phyloP scores from a whole-genome alignment of 1,140 invertebrate genomes.

The Arctopsyche grandis region DNA sequence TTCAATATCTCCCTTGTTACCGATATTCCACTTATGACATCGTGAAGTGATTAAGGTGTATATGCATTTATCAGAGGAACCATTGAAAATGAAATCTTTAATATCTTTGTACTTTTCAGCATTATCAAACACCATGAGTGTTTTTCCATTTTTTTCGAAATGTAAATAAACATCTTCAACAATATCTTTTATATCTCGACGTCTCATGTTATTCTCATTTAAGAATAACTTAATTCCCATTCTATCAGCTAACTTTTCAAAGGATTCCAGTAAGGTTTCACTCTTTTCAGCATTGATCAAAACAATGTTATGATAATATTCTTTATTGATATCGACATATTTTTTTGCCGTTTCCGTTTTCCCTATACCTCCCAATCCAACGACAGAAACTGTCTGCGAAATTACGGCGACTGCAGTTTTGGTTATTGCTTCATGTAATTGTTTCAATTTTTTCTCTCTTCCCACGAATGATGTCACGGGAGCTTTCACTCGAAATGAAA shows the following conservation, averaged over 20 bases:
- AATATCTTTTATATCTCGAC: background rate
- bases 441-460: background rate
- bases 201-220: background rate
- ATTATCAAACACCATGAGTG: background rate
- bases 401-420: background rate
- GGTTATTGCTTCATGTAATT: background rate
- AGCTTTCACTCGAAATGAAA: background rate
- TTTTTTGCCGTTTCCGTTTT: background rate
- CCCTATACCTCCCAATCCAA: background rate
- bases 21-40: background rate
- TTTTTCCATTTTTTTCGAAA: background rate
- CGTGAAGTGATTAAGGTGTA: background rate
- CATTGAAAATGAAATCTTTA: background rate
- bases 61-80: background rate
- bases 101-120: background rate
- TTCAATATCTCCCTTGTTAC: background rate
- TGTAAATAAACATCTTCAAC: background rate
- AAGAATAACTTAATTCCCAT: background rate
- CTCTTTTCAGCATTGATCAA: background rate
- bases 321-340: background rate
- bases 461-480: background rate
- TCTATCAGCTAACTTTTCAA: background rate
- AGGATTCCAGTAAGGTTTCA: background rate
- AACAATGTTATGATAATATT: background rate
- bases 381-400: background rate